A percentile compares a stretch with the other conserved stretches of the same genome.
phyloP scores from a whole-genome alignment of 1,140 invertebrate genomes.

The Drosophila pseudoananassae region DNA sequence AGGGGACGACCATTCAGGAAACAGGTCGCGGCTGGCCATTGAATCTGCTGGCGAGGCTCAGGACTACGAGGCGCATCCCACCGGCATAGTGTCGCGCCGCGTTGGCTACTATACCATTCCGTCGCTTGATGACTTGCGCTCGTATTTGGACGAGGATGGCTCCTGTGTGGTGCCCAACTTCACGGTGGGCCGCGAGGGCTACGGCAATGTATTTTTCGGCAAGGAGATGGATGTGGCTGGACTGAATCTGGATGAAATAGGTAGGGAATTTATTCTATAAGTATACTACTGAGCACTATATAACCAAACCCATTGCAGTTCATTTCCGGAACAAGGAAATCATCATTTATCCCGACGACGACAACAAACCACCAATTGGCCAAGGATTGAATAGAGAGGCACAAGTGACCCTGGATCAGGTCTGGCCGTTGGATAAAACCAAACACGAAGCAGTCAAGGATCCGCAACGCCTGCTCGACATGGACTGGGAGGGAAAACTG shows the following conservation, averaged over 20 bases:
- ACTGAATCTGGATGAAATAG: slow-evolving; percentile 94
- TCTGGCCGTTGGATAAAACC: slow-evolving; percentile 97
- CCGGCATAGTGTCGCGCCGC: slow-evolving; percentile 88
- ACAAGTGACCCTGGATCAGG: slow-evolving; percentile 95
- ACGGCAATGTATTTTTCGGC: slow-evolving; percentile 96
- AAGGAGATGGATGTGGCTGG: slow-evolving; percentile 94
- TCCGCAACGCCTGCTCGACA: slow-evolving; percentile 89
- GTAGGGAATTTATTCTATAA: slow-evolving; percentile 61
- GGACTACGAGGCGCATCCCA: slow-evolving; percentile 85
- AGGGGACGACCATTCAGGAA: slow-evolving; percentile 25
- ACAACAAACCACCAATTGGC: slow-evolving; percentile 90
- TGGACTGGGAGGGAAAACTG: slow-evolving; percentile 95
- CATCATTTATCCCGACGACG: slow-evolving; percentile 89
- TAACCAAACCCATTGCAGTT: slow-evolving; percentile 81
- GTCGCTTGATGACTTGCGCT: slow-evolving; percentile 89
- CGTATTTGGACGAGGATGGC: slow-evolving; percentile 88
- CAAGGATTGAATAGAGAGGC: slow-evolving; percentile 95
- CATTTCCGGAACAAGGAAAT: slow-evolving; percentile 92
- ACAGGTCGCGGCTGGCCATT: slow-evolving; percentile 44
- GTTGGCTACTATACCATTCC: slow-evolving; percentile 95
- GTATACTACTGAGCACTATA: not conserved
- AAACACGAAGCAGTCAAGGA: slow-evolving; percentile 92
- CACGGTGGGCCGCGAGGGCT: slow-evolving; percentile 94
- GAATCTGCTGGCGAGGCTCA: slow-evolving; percentile 58
- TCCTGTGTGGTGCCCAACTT: slow-evolving; percentile 95